phyloP scores from a whole-genome alignment of 2,113 vertebrate genomes.

The Ptilorrhoa leucosticta region DNA sequence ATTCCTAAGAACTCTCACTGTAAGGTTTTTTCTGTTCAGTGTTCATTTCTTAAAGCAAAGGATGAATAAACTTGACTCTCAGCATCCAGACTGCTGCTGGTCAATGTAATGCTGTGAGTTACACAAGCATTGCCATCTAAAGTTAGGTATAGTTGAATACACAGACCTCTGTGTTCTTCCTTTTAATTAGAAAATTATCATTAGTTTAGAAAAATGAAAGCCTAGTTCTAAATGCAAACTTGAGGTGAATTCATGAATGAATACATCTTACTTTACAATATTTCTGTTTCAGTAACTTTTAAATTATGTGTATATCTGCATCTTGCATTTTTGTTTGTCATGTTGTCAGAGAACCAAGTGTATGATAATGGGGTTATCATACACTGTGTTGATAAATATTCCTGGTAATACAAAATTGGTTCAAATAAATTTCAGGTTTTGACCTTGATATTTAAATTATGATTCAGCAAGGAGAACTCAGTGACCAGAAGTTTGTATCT shows the following conservation, averaged over 20 bases:
- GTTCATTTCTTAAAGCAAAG: neutral
- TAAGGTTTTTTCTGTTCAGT: neutral
- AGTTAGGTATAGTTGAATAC: neutral
- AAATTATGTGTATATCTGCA: constrained; percentile 10
- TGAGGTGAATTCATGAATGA: neutral
- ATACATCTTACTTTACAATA: neutral
- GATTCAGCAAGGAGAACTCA: neutral
- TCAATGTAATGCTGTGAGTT: neutral
- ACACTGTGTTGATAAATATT: neutral
- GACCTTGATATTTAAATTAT: neutral
- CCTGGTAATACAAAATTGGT: neutral
- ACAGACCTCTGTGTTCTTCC: neutral
- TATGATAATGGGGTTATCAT: constrained; percentile 35
- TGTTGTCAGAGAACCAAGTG: constrained; percentile 34
- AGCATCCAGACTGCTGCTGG: neutral
- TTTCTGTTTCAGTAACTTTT: neutral
- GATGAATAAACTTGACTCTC: neutral
- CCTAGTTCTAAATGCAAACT: neutral
- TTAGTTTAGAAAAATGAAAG: neutral
- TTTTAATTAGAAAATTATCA: neutral
- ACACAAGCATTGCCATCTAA: neutral
- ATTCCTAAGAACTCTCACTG: neutral
- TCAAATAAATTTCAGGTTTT: neutral
- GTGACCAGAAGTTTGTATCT: neutral
- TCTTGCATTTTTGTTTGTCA: constrained; percentile 53